Conservation (phyloP, 2,113 vertebrate genomes). For the Antigone vipio region DNA sequence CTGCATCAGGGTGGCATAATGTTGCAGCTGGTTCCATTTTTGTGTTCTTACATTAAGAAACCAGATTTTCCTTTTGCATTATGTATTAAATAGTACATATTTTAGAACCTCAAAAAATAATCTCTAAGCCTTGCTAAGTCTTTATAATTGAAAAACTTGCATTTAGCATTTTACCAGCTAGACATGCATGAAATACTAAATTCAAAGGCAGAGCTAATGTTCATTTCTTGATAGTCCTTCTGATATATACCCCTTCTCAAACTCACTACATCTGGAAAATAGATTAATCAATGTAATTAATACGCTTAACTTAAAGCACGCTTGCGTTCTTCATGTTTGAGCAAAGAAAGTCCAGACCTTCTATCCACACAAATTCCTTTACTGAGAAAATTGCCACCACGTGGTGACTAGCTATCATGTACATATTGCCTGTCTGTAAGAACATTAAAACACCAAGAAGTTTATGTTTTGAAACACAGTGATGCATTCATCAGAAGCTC, state of each 20-base stretch:
- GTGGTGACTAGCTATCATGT: not conserved
- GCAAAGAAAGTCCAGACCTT: not conserved
- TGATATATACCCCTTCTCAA: not conserved
- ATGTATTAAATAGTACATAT: slow-evolving; percentile 31
- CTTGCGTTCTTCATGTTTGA: not conserved
- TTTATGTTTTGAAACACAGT: accelerated
- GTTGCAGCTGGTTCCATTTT: slow-evolving; percentile 18
- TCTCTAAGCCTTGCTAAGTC: slow-evolving; percentile 18
- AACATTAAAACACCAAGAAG: not conserved
- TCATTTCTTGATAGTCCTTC: not conserved
- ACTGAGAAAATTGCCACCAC: not conserved
- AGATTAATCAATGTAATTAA: not conserved
- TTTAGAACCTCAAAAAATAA: slow-evolving; percentile 36
- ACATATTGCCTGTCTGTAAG: accelerated
- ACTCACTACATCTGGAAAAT: not conserved
- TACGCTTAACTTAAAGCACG: not conserved
- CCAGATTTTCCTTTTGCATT: slow-evolving; percentile 52
- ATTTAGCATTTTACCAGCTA: not conserved
- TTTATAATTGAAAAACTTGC: slow-evolving; percentile 31
- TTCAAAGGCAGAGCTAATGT: not conserved
- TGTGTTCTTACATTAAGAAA: slow-evolving; percentile 45
- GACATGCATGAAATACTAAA: not conserved
- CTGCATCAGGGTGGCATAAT: slow-evolving; percentile 33
- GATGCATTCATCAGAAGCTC: not conserved
- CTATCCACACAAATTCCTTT: not conserved